Base-by-base conservation (phyloP, 2,888 invertebrate genomes). In the Spodoptera exigua region DNA sequence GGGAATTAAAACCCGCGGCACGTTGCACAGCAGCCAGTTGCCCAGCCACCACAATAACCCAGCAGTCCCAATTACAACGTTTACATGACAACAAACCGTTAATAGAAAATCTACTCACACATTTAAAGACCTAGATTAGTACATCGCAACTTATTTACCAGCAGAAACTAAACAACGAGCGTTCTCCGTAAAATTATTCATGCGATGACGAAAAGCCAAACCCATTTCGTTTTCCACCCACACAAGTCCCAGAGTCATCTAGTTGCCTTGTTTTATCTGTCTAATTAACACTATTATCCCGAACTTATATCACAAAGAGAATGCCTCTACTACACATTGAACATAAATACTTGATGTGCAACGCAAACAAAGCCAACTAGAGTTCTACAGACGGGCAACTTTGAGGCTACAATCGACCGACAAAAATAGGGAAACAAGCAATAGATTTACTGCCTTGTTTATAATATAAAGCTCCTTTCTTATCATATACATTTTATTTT, bases 221-320 rank as follows among this genome's bases (percentile, higher is more conserved):
- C 17, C 2, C 18, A 60, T 60, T 40, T n/a, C 1, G 4, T 18
- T 18, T 17, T 13, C 47, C 17, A 2, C 4, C 48, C 9, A 69
- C 53, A 9, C 32, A 9, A 21, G 11, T 10, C 21, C 14, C 35
- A 12, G n/a, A 47, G 21, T 17, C 21, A 37, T 11, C 14, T 11
- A 41, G 35, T 51, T 39, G 37, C 54, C 36, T 17, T 32, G 34
- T 46, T 66, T 44, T 61, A 49, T 51, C 36, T 47, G 36, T 27
- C 36, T 37, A 60, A 68, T 59, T 59, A 68, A 46, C 45, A 59
- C 36, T 66, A 44, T 36, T 71, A 54, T 44, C 67, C 32, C 54
- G 60, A 72, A 66, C 60, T 61, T 53, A 56, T 62, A 47, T 44
- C 54, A 62, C 74, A 68, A 70, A 70, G 69, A 69, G 74, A 61